These are phyloP conservation scores for Conchocele bisecta DNA, from an alignment of 2,888 invertebrate species.

Conservation along the genomic window DNA sequence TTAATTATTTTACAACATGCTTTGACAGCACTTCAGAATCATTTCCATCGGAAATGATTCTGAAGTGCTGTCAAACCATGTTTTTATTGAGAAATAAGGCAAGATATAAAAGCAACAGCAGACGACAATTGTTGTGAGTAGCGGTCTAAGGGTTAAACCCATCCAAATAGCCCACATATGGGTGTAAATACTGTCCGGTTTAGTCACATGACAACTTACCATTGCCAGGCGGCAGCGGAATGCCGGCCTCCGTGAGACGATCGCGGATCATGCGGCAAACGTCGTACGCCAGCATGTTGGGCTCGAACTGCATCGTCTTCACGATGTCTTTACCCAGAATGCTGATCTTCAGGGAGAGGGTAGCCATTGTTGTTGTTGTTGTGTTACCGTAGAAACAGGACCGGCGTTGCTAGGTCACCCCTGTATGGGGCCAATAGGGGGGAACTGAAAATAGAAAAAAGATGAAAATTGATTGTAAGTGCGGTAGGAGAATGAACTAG, in stretches of 20 bases:
- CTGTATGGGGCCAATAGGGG: constrained; percentile 49
- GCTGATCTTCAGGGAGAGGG: constrained; percentile 84
- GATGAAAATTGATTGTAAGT: too few species aligned
- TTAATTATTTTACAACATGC: too few species aligned
- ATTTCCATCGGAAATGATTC: too few species aligned
- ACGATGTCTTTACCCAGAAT: constrained; percentile 86
- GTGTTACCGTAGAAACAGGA: not conserved
- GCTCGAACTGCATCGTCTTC: constrained; percentile 99
- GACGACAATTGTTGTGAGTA: too few species aligned
- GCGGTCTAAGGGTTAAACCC: too few species aligned
- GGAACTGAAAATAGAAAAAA: constrained; percentile 33
- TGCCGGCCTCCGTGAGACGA: constrained; percentile 92
- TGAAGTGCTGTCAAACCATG: too few species aligned
- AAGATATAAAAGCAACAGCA: too few species aligned
- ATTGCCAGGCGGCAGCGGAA: constrained; percentile 86
- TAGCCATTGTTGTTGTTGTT: constrained; percentile 79
- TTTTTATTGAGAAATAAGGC: too few species aligned
- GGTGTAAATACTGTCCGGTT: too few species aligned
- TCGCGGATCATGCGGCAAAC: constrained; percentile 97
- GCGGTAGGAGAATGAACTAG: not conserved
- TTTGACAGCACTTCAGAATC: too few species aligned
- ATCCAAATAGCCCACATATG: too few species aligned
- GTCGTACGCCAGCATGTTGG: constrained; percentile 96
- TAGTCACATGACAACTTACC: constrained; percentile 87
- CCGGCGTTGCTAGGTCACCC: constrained; percentile 48